Evolutionary conservation across 2,797 vertebrate species (phyloP), one percentile per base, ranked within the genome.

Genomic region (Fundulus diaphanus): DNA sequence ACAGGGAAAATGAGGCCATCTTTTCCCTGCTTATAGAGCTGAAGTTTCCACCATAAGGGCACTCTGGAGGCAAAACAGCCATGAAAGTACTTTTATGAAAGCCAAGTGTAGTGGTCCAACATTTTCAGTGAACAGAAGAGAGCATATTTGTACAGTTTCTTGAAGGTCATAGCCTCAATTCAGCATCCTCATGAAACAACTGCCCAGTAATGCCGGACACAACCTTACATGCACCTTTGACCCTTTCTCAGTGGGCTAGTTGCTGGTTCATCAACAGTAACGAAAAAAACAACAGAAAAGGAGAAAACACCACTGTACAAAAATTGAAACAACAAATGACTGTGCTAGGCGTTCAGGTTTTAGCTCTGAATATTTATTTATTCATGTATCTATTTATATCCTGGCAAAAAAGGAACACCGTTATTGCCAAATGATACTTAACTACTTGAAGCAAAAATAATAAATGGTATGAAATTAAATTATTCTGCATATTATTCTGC

Each of bases 1-100:
- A 78, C 63, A 65, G 72, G 54, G 68, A 71, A 74, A 90, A 87
- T 5, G 7, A 61, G 80, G 79, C 44, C 73, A 79, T 69, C 75
- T 76, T 61, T 74, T 70, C 81, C 63, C 54, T 73, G 63, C 70
- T 83, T 72, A 49, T 67, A 63, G 74, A 42, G 22, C 56, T 83
- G 46, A 59, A 70, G 72, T 79, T 80, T 79, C 51, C 46, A 78
- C 59, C 57, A 70, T n/a, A n/a, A n/a, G 46, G 44, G 74, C 18
- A 72, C 49, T 79, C 42, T 35, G 18, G 46, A 56, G 80, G 75
- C 37, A 69, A 80, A 82, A 44, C 29, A 31, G 69, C 51, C 20
- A 13, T 48, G 40, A 15, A 75, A 65, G 67, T 40, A 15, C 24
- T 35, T 65, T 68, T 29, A 49, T 54, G n/a, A 80, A 69, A 70